Evolutionary conservation across 1,140 invertebrate species (phyloP).

Genomic region (Brevipalpus yothersi): DNA sequence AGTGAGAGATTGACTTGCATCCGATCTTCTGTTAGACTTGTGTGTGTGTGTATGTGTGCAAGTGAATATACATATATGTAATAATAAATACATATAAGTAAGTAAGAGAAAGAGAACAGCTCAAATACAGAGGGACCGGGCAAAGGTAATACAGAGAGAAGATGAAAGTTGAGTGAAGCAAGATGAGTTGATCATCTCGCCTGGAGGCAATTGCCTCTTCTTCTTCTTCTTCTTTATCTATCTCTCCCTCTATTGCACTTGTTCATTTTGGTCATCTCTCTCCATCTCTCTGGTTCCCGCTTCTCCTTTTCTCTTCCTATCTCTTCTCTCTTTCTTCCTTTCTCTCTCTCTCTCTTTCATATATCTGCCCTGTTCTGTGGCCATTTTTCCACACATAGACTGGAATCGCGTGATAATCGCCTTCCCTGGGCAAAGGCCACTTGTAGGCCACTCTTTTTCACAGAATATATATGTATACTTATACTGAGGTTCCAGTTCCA

Average conservation of each 20-base stretch:
- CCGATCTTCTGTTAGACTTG: neutral
- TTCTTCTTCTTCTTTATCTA: neutral
- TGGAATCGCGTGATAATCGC: too few species aligned
- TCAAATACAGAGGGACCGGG: neutral
- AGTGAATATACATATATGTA: neutral
- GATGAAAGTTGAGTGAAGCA: neutral
- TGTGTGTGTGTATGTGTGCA: neutral
- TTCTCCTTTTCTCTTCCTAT: too few species aligned
- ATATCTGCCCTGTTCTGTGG: too few species aligned
- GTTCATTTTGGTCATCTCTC: neutral
- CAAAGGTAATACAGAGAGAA: neutral
- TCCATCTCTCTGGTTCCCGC: neutral
- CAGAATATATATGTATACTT: too few species aligned
- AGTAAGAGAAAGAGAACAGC: neutral
- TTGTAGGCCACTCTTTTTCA: too few species aligned
- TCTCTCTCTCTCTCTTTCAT: too few species aligned
- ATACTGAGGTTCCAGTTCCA: too few species aligned
- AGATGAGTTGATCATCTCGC: neutral
- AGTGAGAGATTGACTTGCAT: neutral
- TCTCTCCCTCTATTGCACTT: neutral
- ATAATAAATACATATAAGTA: neutral
- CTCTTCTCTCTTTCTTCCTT: too few species aligned
- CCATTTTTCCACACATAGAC: too few species aligned
- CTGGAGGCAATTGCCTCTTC: neutral
- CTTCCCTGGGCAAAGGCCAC: too few species aligned